phyloP scores from a whole-genome alignment of 37 sponge, comb jelly and placozoan genomes.

The Lycopodina hypogea region DNA sequence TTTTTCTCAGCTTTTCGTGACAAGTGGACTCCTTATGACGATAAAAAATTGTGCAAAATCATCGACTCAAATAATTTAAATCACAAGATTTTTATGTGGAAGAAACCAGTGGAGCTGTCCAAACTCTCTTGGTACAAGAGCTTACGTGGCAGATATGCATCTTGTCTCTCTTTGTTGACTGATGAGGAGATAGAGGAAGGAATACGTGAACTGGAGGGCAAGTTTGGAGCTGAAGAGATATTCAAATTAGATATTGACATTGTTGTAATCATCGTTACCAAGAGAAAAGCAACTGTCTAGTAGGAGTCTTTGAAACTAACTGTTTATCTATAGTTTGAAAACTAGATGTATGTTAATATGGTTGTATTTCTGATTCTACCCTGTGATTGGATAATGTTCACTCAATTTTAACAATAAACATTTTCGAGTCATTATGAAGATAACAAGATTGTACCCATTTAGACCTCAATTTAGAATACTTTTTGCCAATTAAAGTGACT shows the following conservation, averaged over 20 bases:
- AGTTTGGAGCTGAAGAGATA: not conserved
- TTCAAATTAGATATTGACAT: not conserved
- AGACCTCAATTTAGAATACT: no score
- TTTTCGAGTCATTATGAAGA: no score
- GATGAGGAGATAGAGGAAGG: conserved; percentile 9
- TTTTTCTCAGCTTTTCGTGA: not conserved
- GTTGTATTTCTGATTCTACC: no score
- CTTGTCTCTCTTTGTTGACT: not conserved
- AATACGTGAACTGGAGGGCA: not conserved
- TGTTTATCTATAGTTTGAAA: no score
- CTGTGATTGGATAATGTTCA: no score
- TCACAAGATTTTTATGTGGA: not conserved
- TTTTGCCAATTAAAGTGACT: no score
- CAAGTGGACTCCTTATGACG: not conserved
- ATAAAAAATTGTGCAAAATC: not conserved
- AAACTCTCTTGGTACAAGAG: not conserved
- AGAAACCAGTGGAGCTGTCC: not conserved
- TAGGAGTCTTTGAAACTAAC: no score
- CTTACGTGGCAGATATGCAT: not conserved
- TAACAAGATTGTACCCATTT: no score
- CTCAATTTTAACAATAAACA: no score
- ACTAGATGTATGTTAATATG: no score
- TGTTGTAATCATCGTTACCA: not conserved
- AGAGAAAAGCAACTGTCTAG: no score
- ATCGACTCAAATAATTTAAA: not conserved